Evolutionary conservation across 2,888 invertebrate species (phyloP), one percentile per base, ranked within the genome.

Genomic region (Synanthedon andrenaeformis): DNA sequence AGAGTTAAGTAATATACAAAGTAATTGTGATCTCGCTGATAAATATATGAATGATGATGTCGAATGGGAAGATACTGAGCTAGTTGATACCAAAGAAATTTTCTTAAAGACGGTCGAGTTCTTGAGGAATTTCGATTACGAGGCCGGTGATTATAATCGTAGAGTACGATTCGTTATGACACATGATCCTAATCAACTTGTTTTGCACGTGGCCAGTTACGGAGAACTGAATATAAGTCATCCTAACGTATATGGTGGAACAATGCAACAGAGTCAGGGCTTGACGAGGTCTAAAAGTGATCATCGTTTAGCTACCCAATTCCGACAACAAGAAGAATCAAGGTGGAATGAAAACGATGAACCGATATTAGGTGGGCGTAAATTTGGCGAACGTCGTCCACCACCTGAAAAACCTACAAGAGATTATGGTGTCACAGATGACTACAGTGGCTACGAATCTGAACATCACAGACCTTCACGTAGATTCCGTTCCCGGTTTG

Each of bases 61-160:
- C 48, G 94, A 96, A 67, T 96, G 97, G 93, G 96, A 97, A 66
- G 96, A 97, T 68, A 94, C 95, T 59, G 96, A 96, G 75, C 89
- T 97, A 60, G 95, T 97, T 89, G 96, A 97, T 71, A 95, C 97
- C 55, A 98, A 98, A 85, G 97, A 97, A 83, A 96, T 97, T 60
- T 98, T 98, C 88, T 88, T 97, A 19, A 96, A 96, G 79, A 98
- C 98, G 13, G 94, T 98, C 51, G 98, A 98, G 71, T 98, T 98
- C 79, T 92, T 98, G 62, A 90, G 95, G 69, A 96, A 96, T 85
- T 97, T 97, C 71, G 97, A 97, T 79, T 95, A 96, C 69, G 98
- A 98, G 83, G 95, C 94, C 59, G 93, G 93, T 53, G 96, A 97
- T 80, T 96, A 96, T 72, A 93, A 91, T 59, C 90, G 96, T 59